Percentiles rank a stretch among this genome's conserved stretches.
These are phyloP conservation scores for Lepidurus couesii DNA, from an alignment of 1,140 invertebrate species.

Conservation along the genomic window DNA sequence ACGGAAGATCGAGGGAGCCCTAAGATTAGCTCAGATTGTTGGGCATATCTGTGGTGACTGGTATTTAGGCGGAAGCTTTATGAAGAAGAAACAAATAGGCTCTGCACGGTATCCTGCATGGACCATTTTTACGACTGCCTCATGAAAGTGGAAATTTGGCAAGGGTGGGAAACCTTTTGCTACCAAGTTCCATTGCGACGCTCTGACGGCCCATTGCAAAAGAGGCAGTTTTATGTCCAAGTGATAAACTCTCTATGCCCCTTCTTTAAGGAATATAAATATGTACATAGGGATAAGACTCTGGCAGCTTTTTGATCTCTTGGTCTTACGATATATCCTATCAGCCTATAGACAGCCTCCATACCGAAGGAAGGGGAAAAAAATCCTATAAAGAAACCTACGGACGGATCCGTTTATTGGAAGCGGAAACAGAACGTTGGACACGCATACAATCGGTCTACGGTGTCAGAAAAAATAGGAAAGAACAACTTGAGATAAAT, in stretches of 20 bases:
- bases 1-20: neutral
- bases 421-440: neutral
- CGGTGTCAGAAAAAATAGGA: neutral
- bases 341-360: neutral
- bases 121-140: neutral
- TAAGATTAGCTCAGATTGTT: neutral
- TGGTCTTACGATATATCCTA: slow-evolving; percentile 2
- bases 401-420: neutral
- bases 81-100: slow-evolving; percentile 1
- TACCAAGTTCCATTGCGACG: neutral
- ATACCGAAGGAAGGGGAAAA: neutral
- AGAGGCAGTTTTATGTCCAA: neutral
- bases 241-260: neutral
- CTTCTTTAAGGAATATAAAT: neutral
- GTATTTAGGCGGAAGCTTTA: neutral
- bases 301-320: slow-evolving; percentile 10
- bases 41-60: neutral
- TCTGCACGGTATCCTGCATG: neutral
- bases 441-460: slow-evolving; percentile 1
- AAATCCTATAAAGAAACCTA: neutral
- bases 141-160: neutral
- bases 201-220: neutral
- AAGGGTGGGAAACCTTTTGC: neutral
- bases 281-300: neutral
- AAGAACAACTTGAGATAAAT: slow-evolving; percentile 1